Conservation (phyloP, 2,888 invertebrate species). For the Smittia sp. region DNA sequence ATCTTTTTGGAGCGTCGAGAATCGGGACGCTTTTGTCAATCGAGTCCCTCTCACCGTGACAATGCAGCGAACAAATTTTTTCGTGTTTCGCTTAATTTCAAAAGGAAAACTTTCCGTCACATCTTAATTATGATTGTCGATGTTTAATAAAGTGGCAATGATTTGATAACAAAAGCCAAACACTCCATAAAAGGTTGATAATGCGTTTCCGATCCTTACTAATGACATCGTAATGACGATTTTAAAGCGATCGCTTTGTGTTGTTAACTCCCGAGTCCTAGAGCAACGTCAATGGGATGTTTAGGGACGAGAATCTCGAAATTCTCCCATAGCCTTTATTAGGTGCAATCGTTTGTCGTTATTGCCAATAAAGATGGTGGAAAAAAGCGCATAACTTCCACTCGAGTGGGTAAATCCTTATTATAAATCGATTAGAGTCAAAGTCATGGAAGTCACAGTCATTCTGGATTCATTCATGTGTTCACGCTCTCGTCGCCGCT, state of each 20-base stretch:
- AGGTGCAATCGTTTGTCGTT: slow-evolving; percentile 16
- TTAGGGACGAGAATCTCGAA: background rate
- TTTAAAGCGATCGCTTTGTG: slow-evolving; percentile 18
- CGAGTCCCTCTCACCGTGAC: too few species aligned
- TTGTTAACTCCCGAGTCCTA: background rate
- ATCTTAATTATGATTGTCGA: slow-evolving; percentile 14
- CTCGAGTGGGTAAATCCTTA: slow-evolving; percentile 22
- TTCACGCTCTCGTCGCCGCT: slow-evolving; percentile 1
- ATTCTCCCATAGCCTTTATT: slow-evolving; percentile 9
- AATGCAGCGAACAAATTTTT: background rate
- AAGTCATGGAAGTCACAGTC: slow-evolving; percentile 9
- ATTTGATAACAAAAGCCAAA: slow-evolving; percentile 10
- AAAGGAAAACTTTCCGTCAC: background rate
- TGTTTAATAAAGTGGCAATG: slow-evolving; percentile 21
- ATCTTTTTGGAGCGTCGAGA: background rate
- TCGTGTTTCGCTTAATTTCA: slow-evolving; percentile 13
- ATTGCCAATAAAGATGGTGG: slow-evolving; percentile 15
- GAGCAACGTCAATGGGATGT: background rate
- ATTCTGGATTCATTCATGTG: slow-evolving; percentile 36
- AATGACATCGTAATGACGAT: slow-evolving; percentile 25
- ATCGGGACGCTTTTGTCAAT: background rate
- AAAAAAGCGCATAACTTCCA: slow-evolving; percentile 28
- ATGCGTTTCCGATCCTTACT: background rate
- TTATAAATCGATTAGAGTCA: slow-evolving; percentile 36
- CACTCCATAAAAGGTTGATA: slow-evolving; percentile 2